Evolutionary conservation across 2,888 invertebrate genomes (phyloP).

Genomic region (Linnaemya vulpina): DNA sequence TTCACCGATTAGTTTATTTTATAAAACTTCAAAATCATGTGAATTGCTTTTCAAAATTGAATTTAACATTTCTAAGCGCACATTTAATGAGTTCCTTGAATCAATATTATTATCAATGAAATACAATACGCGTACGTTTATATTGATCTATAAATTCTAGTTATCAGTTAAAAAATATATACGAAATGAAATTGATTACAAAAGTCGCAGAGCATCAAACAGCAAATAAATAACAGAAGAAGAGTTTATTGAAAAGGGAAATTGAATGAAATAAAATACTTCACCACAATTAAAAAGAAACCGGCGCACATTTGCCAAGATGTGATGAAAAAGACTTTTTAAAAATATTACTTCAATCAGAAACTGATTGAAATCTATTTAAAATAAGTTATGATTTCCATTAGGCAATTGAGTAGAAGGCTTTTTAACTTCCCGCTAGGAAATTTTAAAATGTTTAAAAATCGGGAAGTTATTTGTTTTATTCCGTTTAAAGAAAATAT

Average conservation of each 20-base stretch:
- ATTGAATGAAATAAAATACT: constrained; percentile 43
- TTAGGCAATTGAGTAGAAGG: no score
- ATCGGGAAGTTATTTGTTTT: no score
- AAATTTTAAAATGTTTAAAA: no score
- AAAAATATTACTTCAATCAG: no score
- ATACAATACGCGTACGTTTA: constrained; percentile 24
- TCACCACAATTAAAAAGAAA: neutral
- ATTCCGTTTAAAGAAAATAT: no score
- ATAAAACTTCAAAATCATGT: neutral
- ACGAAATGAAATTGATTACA: constrained; percentile 40
- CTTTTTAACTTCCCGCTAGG: no score
- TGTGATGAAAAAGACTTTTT: no score
- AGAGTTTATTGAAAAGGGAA: constrained; percentile 49
- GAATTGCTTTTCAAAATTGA: constrained; percentile 18
- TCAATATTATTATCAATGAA: constrained; percentile 26
- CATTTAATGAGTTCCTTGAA: neutral
- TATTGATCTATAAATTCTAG: constrained; percentile 41
- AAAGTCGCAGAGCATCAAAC: constrained; percentile 13
- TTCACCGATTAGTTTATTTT: no score
- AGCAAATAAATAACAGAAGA: constrained; percentile 38
- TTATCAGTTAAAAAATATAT: constrained; percentile 40
- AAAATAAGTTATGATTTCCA: no score
- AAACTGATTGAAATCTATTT: no score
- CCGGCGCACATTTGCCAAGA: neutral
- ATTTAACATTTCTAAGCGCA: neutral